Evolutionary conservation across 2,888 invertebrate species (phyloP).

Genomic region (Cistogaster globosa): DNA sequence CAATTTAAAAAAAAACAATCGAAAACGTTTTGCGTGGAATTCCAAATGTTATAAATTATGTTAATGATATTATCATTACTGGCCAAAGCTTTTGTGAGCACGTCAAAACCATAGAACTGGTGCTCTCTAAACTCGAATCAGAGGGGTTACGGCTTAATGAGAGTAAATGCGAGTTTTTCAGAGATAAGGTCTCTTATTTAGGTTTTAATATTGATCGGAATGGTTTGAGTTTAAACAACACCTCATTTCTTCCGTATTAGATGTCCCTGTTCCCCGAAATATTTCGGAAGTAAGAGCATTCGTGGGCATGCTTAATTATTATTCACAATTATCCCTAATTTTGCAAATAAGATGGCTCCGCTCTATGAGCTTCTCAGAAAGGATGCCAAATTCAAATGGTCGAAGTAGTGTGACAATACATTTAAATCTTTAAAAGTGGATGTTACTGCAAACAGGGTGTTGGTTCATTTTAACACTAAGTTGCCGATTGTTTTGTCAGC

Average conservation of each 20-base stretch:
- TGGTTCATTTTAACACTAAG: too few species aligned
- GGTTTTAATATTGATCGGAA: too few species aligned
- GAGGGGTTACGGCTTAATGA: background rate
- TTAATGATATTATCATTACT: constrained; percentile 58
- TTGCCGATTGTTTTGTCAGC: background rate
- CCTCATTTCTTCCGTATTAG: too few species aligned
- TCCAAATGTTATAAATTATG: constrained; percentile 49
- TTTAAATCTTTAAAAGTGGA: constrained; percentile 76
- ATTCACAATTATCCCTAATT: too few species aligned
- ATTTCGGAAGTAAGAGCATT: too few species aligned
- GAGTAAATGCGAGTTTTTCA: too few species aligned
- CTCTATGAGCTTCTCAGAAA: background rate
- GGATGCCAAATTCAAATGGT: constrained; percentile 34
- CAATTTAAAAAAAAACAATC: too few species aligned
- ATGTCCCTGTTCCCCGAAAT: too few species aligned
- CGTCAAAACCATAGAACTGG: constrained; percentile 4
- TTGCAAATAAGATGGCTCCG: too few species aligned
- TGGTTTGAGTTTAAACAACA: too few species aligned
- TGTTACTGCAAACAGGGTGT: constrained; percentile 25
- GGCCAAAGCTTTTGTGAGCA: constrained; percentile 35
- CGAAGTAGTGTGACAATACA: constrained; percentile 70
- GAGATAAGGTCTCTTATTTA: too few species aligned
- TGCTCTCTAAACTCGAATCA: too few species aligned
- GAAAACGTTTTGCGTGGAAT: constrained; percentile 15
- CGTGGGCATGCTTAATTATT: constrained; percentile 8